Percentiles rank a stretch among this genome's conserved stretches.
Evolutionary conservation across 2,797 vertebrate genomes (phyloP).

Genomic region (Fistularia commersonii): DNA sequence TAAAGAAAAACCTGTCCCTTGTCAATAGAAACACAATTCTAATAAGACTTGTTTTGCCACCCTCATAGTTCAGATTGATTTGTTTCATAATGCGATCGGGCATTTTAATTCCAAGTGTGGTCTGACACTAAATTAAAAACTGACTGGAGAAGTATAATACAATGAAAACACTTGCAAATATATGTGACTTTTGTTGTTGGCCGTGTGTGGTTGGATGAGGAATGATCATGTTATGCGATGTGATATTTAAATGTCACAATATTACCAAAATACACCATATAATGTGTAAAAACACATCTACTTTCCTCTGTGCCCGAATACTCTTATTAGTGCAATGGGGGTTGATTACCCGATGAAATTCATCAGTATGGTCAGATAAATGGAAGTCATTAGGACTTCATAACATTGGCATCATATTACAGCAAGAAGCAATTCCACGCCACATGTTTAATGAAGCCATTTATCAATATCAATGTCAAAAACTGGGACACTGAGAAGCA

Average conservation of each 20-base stretch:
- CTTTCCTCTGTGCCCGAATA: not conserved
- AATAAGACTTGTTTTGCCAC: too few species aligned
- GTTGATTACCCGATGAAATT: conserved; percentile 1
- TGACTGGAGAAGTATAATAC: too few species aligned
- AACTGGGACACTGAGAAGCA: conserved; percentile 30
- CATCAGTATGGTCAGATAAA: conserved; percentile 33
- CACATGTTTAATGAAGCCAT: conserved; percentile 36
- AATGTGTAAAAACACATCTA: not conserved
- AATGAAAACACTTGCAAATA: too few species aligned
- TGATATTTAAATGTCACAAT: not conserved
- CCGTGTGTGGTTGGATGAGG: conserved; percentile 6
- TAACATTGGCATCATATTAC: conserved; percentile 31
- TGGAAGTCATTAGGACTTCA: conserved; percentile 43
- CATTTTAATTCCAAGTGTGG: conserved; percentile 11
- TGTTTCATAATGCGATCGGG: not conserved
- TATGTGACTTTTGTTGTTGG: too few species aligned
- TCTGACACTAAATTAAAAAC: not conserved
- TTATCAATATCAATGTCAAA: conserved; percentile 56
- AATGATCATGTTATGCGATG: conserved; percentile 4
- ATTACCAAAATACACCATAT: too few species aligned
- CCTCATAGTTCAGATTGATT: conserved; percentile 14
- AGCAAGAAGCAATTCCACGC: conserved; percentile 12
- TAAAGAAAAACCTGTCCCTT: too few species aligned
- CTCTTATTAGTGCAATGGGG: too few species aligned
- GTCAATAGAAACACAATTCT: too few species aligned